phyloP scores from a whole-genome alignment of 2,113 vertebrate genomes.

The Tragelaphus scriptus region DNA sequence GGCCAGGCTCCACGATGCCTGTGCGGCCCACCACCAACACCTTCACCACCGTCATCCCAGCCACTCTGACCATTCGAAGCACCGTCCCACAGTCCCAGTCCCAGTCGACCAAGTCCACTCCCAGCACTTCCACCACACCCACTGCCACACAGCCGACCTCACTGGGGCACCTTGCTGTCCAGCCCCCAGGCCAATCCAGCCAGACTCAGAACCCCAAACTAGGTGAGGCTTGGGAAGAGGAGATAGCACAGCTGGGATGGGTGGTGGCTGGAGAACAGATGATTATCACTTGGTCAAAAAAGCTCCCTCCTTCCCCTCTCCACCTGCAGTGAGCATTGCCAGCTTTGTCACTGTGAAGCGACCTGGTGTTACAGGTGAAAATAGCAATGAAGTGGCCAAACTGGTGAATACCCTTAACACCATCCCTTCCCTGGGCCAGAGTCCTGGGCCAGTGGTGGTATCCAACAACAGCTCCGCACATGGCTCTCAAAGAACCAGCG shows the following conservation, averaged over 20 bases:
- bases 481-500: conserved; percentile 74
- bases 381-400: conserved; percentile 82
- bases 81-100: conserved; percentile 80
- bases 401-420: conserved; percentile 83
- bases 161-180: conserved; percentile 77
- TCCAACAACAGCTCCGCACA: conserved; percentile 81
- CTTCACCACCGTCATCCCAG: conserved; percentile 89
- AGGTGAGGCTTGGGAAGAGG: conserved; percentile 74
- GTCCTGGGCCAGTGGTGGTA: conserved; percentile 78
- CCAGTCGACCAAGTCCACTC: conserved; percentile 81
- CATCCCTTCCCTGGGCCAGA: conserved; percentile 78
- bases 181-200: conserved; percentile 77
- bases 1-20: conserved; percentile 77
- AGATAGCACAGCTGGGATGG: conserved; percentile 9
- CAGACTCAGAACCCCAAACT: conserved; percentile 82
- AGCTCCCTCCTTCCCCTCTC: conserved; percentile 39
- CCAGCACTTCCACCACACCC: conserved; percentile 78
- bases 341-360: conserved; percentile 83
- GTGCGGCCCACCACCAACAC: conserved; percentile 81
- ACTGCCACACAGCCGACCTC: conserved; percentile 77
- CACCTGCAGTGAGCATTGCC: conserved; percentile 81
- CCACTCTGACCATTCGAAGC: conserved; percentile 90
- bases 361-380: conserved; percentile 80
- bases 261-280: conserved; percentile 37
- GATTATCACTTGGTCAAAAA: conserved; percentile 57